Conservation (phyloP, 2,797 vertebrate species). For the Acanthurus leucopareius region DNA sequence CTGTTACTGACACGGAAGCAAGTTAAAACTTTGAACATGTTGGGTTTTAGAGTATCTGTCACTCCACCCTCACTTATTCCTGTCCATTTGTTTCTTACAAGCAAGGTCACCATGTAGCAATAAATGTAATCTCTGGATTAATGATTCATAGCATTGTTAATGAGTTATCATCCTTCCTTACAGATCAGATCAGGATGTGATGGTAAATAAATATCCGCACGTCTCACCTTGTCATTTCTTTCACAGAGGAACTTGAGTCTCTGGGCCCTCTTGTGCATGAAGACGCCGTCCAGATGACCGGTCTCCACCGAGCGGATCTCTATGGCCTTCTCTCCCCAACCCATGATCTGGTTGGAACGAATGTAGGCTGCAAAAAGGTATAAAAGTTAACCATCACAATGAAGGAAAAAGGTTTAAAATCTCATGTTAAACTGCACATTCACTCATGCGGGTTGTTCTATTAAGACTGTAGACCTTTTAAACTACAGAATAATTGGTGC, state of each 20-base stretch:
- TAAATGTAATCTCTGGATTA: not conserved
- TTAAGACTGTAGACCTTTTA: not conserved
- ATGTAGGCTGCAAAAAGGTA: slow-evolving; percentile 87
- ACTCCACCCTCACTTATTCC: not conserved
- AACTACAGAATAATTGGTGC: no score
- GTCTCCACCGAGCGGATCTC: slow-evolving; percentile 96
- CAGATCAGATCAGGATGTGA: not conserved
- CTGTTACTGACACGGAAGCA: no score
- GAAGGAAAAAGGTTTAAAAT: no score
- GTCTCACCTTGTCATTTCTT: slow-evolving; percentile 92
- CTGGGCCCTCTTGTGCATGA: slow-evolving; percentile 96
- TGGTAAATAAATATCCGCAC: not conserved
- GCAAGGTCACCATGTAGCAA: not conserved
- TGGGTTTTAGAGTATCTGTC: not conserved
- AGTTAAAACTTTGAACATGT: not conserved
- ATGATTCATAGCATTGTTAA: not conserved
- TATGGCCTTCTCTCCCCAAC: slow-evolving; percentile 95
- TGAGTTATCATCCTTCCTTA: not conserved
- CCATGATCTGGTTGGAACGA: slow-evolving; percentile 96
- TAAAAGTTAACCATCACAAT: not conserved
- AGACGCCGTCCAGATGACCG: slow-evolving; percentile 92
- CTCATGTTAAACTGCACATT: not conserved
- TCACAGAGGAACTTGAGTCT: slow-evolving; percentile 95
- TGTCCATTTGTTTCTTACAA: not conserved
- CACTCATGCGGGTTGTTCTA: not conserved